Evolutionary conservation across 2,888 invertebrate species (phyloP).

Genomic region (Eupithecia vulgata): DNA sequence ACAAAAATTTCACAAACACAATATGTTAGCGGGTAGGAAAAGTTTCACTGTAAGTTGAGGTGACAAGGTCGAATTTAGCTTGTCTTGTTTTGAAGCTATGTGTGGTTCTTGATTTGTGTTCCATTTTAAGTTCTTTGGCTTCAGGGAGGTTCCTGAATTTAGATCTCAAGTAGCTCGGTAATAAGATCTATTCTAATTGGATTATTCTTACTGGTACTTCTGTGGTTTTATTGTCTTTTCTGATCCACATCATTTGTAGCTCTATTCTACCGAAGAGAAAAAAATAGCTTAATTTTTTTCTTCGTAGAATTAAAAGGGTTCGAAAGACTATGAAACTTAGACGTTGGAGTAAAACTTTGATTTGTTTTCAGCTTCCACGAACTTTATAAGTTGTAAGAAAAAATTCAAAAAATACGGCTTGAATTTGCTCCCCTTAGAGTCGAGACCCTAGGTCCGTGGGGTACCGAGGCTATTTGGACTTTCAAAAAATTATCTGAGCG

Average conservation of each 20-base stretch:
- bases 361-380: not conserved
- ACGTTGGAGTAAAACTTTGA: not conserved
- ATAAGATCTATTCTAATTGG: constrained; percentile 45
- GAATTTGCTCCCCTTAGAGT: no score
- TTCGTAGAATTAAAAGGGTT: constrained; percentile 10
- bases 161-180: constrained; percentile 47
- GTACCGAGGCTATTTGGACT: no score
- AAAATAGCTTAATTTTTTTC: constrained; percentile 17
- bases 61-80: constrained; percentile 57
- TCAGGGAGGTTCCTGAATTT: constrained; percentile 60
- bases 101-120: constrained; percentile 57
- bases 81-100: constrained; percentile 36
- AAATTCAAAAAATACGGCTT: no score
- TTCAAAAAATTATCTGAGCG: no score
- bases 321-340: constrained; percentile 16
- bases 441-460: no score
- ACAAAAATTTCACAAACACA: constrained; percentile 52
- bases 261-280: not conserved
- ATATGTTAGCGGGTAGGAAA: constrained; percentile 54
- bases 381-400: no score
- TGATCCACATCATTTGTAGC: constrained; percentile 12
- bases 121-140: constrained; percentile 65
- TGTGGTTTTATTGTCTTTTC: constrained; percentile 7
- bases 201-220: constrained; percentile 8
- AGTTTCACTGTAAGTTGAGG: constrained; percentile 50